These are phyloP conservation scores for Chymomyza costata DNA, from an alignment of 1,140 invertebrate genomes.

Conservation along the genomic window DNA sequence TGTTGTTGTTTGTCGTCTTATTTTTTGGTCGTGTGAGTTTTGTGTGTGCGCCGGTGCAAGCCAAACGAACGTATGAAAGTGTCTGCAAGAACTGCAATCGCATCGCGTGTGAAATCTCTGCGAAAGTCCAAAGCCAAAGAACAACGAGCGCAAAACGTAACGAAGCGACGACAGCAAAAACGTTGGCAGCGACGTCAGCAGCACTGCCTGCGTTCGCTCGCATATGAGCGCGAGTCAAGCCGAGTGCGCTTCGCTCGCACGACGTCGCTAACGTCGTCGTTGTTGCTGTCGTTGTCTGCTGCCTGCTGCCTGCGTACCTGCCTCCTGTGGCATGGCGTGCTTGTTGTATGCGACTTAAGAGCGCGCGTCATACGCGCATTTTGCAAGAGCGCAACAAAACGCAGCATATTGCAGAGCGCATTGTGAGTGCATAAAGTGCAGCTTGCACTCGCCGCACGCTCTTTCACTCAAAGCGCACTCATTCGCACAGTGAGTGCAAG, in stretches of 20 bases:
- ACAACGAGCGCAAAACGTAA: slow-evolving; percentile 51
- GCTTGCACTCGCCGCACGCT: slow-evolving; percentile 16
- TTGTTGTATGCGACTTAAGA: slow-evolving; percentile 45
- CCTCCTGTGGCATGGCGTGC: slow-evolving; percentile 13
- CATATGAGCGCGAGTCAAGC: slow-evolving; percentile 23
- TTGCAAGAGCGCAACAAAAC: slow-evolving; percentile 45
- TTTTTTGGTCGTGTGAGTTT: slow-evolving; percentile 22
- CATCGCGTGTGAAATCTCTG: slow-evolving; percentile 75
- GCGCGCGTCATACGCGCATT: slow-evolving; percentile 61
- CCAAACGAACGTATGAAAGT: slow-evolving; percentile 75
- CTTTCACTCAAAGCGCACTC: slow-evolving; percentile 18
- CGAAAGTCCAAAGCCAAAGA: slow-evolving; percentile 72
- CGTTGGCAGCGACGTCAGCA: slow-evolving; percentile 16
- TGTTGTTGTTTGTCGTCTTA: slow-evolving; percentile 10
- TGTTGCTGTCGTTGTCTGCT: slow-evolving; percentile 29
- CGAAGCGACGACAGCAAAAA: slow-evolving; percentile 27
- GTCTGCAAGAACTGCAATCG: slow-evolving; percentile 75
- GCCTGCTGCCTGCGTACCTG: slow-evolving; percentile 25
- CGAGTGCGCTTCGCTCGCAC: slow-evolving; percentile 39
- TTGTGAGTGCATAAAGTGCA: slow-evolving; percentile 24
- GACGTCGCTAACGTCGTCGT: slow-evolving; percentile 21
- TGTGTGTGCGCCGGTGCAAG: slow-evolving; percentile 48
- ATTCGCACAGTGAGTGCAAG: slow-evolving; percentile 14
- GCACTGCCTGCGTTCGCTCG: slow-evolving; percentile 16
- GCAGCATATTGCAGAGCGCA: slow-evolving; percentile 33